Percentiles rank a stretch among this genome's conserved stretches.
Evolutionary conservation across 2,888 invertebrate genomes (phyloP).

Genomic region (Trissolcus brochymenae): DNA sequence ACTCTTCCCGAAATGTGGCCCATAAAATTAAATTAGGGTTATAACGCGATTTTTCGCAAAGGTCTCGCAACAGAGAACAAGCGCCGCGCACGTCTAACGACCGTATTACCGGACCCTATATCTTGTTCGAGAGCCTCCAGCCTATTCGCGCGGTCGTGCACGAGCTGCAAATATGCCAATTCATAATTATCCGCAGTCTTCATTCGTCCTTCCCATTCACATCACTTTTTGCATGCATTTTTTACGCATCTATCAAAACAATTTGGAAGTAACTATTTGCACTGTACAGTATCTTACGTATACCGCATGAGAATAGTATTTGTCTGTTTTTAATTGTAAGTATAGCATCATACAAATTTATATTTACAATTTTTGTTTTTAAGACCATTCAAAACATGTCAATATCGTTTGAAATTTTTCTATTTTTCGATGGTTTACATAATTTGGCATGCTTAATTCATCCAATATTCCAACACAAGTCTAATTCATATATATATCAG

Average conservation of each 20-base stretch:
- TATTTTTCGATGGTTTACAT: too few relatives aligned
- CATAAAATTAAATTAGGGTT: slow-evolving; percentile 77
- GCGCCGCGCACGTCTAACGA: slow-evolving; percentile 58
- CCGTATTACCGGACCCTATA: slow-evolving; percentile 59
- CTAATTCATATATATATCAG: too few relatives aligned
- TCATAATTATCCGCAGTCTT: slow-evolving; percentile 44
- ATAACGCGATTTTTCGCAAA: slow-evolving; percentile 77
- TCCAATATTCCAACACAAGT: too few relatives aligned
- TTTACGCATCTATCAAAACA: slow-evolving; percentile 16
- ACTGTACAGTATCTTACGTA: too few relatives aligned
- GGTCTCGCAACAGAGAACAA: slow-evolving; percentile 64
- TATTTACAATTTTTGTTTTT: too few relatives aligned
- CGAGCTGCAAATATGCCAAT: slow-evolving; percentile 48
- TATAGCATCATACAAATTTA: too few relatives aligned
- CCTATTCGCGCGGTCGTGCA: slow-evolving; percentile 51
- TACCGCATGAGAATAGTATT: too few relatives aligned
- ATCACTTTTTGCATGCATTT: slow-evolving; percentile 30
- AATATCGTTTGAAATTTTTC: too few relatives aligned
- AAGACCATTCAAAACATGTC: too few relatives aligned
- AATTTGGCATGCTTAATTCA: too few relatives aligned
- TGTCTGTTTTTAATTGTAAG: too few relatives aligned
- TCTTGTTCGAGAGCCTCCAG: slow-evolving; percentile 27
- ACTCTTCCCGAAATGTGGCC: slow-evolving; percentile 70
- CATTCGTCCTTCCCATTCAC: slow-evolving; percentile 31
- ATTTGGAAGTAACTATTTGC: too few relatives aligned